Evolutionary conservation across 2,113 vertebrate species (phyloP).

Genomic region (Tetrao urogallus): DNA sequence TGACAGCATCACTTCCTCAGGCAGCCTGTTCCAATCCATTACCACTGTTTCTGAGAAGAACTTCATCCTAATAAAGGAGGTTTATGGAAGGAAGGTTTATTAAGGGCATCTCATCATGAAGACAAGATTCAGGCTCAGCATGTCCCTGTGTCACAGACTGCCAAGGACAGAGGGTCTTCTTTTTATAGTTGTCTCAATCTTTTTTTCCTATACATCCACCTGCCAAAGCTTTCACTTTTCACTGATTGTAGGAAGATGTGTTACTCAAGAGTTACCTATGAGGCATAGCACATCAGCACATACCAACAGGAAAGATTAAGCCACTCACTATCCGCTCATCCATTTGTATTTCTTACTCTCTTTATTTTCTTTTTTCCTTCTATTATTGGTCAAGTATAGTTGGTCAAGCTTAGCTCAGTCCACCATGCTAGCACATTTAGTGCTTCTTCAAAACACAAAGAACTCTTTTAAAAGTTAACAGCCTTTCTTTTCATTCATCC

Average conservation of each 20-base stretch:
- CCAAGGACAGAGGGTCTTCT: neutral
- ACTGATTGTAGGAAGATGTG: neutral
- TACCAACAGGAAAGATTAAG: neutral
- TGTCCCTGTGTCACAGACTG: neutral
- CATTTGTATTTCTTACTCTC: neutral
- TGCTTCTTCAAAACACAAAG: neutral
- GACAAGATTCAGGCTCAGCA: neutral
- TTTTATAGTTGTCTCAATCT: neutral
- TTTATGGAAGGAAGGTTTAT: neutral
- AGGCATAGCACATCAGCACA: neutral
- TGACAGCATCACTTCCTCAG: too few relatives aligned
- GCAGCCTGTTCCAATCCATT: too few relatives aligned
- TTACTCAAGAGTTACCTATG: neutral
- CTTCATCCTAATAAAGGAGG: too few relatives aligned
- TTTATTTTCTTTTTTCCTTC: neutral
- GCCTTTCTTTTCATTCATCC: neutral
- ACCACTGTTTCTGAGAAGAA: too few relatives aligned
- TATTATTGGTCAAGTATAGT: too few relatives aligned
- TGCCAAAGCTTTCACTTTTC: neutral
- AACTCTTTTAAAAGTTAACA: neutral
- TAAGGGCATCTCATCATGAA: neutral
- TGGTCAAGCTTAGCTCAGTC: neutral
- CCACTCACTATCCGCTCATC: neutral
- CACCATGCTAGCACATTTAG: too few relatives aligned
- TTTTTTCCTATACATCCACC: neutral